Percentiles rank a stretch among this genome's conserved stretches.
phyloP scores from a whole-genome alignment of 2,797 vertebrate genomes.

The Sebastes oblongus region DNA sequence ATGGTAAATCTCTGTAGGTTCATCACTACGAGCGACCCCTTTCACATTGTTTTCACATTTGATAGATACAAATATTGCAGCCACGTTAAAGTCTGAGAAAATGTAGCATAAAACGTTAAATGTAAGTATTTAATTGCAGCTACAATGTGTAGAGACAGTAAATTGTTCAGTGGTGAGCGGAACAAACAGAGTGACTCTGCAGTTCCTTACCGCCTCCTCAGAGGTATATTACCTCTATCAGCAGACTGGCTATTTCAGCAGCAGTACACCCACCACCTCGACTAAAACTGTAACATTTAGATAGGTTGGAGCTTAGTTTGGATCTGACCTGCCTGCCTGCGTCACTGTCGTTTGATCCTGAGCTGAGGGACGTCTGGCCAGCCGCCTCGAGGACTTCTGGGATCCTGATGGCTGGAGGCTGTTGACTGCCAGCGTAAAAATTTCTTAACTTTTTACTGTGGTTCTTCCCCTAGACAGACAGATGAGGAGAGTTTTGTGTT shows the following conservation, averaged over 20 bases:
- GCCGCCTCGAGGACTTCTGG: constrained; percentile 84
- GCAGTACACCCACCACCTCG: constrained; percentile 31
- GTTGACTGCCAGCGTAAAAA: constrained; percentile 96
- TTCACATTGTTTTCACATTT: not conserved
- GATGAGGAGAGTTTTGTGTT: not conserved
- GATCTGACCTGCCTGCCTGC: constrained; percentile 76
- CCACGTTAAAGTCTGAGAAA: not conserved
- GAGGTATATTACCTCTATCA: constrained; percentile 28
- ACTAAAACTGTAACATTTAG: constrained; percentile 21
- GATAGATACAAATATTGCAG: not conserved
- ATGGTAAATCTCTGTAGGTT: not conserved
- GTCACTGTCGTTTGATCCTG: constrained; percentile 81
- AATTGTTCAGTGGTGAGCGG: not conserved
- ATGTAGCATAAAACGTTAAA: not conserved
- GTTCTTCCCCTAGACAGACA: constrained; percentile 91
- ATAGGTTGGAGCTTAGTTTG: not conserved
- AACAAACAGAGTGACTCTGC: constrained; percentile 26
- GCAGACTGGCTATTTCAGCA: constrained; percentile 36
- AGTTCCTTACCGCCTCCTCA: constrained; percentile 35
- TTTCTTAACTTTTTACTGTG: constrained; percentile 98
- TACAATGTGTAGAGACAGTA: not conserved
- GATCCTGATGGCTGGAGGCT: constrained; percentile 91
- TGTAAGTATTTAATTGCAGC: not conserved
- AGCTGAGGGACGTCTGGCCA: constrained; percentile 81
- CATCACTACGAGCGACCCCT: not conserved